Base-by-base conservation (phyloP, 1,140 invertebrate species). In the Lepidurus couesii region DNA sequence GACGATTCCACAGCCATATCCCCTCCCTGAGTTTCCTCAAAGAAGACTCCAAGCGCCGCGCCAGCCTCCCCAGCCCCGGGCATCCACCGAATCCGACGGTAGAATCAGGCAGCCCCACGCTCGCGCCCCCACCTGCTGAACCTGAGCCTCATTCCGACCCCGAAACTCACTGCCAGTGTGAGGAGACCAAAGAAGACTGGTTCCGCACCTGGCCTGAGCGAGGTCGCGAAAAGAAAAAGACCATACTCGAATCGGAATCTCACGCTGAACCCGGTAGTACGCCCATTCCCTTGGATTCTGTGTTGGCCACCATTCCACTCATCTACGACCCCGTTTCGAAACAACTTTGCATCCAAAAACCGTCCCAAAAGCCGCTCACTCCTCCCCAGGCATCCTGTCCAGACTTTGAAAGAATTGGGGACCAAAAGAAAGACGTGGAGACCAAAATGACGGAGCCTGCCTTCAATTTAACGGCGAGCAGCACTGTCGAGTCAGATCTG, bases 321-420 rank as follows among this genome's bases (percentile, higher is more conserved):
- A 83, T 83, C 1, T 85, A 85, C 79, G 84, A 84, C 79, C 84
- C 85, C 13, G 75, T 83, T 24, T 85, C 84, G 1, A 84, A 83
- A 80, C 84, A 86, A 80, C 80, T 86, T 24, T 83, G 82, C 81
- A 80, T 84, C 82, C 83, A 9, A 82, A 83, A 44, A 80, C 74
- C 73, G 77, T 76, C 13, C 76, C 75, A 8, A 78, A 79, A 44
- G 44, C 79, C 77, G 65, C 16, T 21, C 21, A 65, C 53, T 9
- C 53, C 53, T 65, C 8, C 13, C 7, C 13, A 34, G 34, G 34
- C 34, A 34, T 34, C 34, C 34, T 34, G 34, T 34, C 34, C 0
- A 34, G 34, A 34, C 34, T 34, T 34, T 34, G 34, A 34, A 34
- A 34, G 34, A 34, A 0, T 34, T 34, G 34, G 3, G 34, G 4